These are phyloP conservation scores for Atethmia centrago DNA, from an alignment of 2,888 invertebrate species.

Conservation along the genomic window DNA sequence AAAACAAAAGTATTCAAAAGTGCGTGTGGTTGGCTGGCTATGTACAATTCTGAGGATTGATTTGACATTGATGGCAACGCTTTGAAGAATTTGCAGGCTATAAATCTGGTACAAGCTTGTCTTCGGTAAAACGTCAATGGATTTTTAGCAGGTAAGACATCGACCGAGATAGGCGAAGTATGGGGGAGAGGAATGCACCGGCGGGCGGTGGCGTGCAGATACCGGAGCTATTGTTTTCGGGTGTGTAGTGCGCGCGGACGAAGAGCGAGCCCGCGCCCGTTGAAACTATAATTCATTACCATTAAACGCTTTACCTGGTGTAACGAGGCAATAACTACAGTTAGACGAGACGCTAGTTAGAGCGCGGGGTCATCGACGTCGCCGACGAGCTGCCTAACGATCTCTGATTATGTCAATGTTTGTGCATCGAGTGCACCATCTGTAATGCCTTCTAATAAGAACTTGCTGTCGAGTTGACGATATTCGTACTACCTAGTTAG, in stretches of 20 bases:
- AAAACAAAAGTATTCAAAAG: conserved; percentile 68
- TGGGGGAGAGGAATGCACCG: conserved; percentile 75
- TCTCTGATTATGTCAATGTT: conserved; percentile 31
- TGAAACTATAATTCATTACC: conserved; percentile 42
- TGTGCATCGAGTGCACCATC: conserved; percentile 12
- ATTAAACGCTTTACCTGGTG: conserved; percentile 49
- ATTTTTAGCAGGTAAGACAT: conserved; percentile 82
- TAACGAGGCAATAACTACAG: conserved; percentile 64
- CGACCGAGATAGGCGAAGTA: conserved; percentile 60
- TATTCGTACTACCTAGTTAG: background rate
- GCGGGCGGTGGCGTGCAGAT: conserved; percentile 60
- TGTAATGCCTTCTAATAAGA: conserved; percentile 20
- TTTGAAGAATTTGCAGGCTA: conserved; percentile 33
- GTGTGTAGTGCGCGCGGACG: conserved; percentile 48
- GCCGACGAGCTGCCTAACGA: conserved; percentile 33
- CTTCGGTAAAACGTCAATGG: conserved; percentile 75
- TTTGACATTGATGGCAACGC: conserved; percentile 48
- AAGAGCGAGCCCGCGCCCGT: conserved; percentile 25
- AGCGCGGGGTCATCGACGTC: conserved; percentile 67
- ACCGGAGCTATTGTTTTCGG: conserved; percentile 65
- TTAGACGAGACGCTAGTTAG: conserved; percentile 60
- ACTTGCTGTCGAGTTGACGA: background rate
- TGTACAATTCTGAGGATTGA: conserved; percentile 51
- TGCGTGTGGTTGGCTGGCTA: conserved; percentile 63
- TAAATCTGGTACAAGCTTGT: conserved; percentile 34